Evolutionary conservation across 1,140 invertebrate genomes (phyloP), one percentile per base, ranked within the genome.

Genomic region (Magallana angulata): DNA sequence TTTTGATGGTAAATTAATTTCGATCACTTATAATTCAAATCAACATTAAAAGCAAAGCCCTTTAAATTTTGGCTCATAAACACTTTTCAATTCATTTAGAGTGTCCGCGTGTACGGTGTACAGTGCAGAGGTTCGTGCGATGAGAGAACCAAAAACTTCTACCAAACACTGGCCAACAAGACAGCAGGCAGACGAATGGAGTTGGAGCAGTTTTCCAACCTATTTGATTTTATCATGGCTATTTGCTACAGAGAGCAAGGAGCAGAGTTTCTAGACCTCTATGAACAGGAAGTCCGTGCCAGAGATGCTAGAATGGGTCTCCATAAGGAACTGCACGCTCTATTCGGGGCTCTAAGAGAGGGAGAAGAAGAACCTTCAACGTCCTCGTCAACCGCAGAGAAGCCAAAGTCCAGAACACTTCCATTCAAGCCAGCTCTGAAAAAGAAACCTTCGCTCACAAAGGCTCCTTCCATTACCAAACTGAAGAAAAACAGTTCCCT

Each of bases 181-280:
- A 92, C 91, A 14, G 82, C 85, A 9, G 91, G 91, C 5, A 83
- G 86, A 68, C 80, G 87, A 58, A 60, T 92, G 11, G 59, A 89
- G 64, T 82, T 92, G 0, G 88, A 85, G 5, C 76, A 92, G 7
- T 92, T 92, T 58, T 68, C 87, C 68, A 91, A 92, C 81, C 87
- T 92, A 0, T 91, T 90, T 87, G 92, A 93, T 68, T 89, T 92
- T 62, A 91, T 93, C 7, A 93, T 93, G 91, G 91, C 91, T 14
- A 93, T 93, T 18, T 92, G 91, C 82, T 93, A 93, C 87, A 89
- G 91, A 80, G 92, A 93, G 86, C 85, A 88, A 11, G 91, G 91
- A 11, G 88, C 87, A 7, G 91, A 90, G 14, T 89, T 91, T 57
- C 82, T 93, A 11, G 82, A 91, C 83, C 83, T 87, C 57, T 91